A percentile compares a stretch with the other conserved stretches of the same genome.
Evolutionary conservation across 1,140 invertebrate species (phyloP).

Genomic region (Cydia splendana): DNA sequence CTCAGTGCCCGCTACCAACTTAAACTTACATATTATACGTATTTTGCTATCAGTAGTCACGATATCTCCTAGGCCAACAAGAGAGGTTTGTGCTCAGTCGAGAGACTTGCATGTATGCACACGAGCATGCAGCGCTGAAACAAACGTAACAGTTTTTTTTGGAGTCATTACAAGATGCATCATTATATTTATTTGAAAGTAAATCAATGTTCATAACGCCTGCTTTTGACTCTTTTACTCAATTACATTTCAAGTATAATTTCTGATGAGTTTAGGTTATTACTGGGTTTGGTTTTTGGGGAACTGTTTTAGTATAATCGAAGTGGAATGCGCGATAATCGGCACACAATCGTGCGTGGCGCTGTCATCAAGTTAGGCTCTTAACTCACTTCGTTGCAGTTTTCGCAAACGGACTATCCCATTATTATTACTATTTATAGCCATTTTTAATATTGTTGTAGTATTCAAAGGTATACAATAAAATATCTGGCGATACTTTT

Average conservation of each 20-base stretch:
- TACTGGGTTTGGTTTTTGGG: neutral
- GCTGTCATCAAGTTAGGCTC: neutral
- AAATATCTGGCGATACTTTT: neutral
- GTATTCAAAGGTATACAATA: neutral
- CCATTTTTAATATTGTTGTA: neutral
- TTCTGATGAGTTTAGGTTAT: neutral
- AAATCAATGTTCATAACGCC: too few relatives aligned
- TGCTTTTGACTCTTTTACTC: too few relatives aligned
- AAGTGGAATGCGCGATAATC: neutral
- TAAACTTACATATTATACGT: neutral
- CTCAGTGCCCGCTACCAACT: neutral
- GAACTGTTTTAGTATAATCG: neutral
- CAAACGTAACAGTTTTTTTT: neutral
- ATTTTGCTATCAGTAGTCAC: constrained; percentile 1
- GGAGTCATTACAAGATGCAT: neutral
- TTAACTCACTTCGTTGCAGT: neutral
- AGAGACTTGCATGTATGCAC: neutral
- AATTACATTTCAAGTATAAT: neutral
- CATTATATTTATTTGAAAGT: too few relatives aligned
- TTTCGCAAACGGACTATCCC: neutral
- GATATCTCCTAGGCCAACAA: neutral
- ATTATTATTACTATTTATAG: neutral
- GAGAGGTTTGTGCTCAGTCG: neutral
- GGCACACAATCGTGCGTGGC: neutral
- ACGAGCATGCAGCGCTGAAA: neutral